A percentile compares a stretch with the other conserved stretches of the same genome.
These are phyloP conservation scores for Marronus borbonicus DNA, from an alignment of 2,888 invertebrate species.

Conservation along the genomic window DNA sequence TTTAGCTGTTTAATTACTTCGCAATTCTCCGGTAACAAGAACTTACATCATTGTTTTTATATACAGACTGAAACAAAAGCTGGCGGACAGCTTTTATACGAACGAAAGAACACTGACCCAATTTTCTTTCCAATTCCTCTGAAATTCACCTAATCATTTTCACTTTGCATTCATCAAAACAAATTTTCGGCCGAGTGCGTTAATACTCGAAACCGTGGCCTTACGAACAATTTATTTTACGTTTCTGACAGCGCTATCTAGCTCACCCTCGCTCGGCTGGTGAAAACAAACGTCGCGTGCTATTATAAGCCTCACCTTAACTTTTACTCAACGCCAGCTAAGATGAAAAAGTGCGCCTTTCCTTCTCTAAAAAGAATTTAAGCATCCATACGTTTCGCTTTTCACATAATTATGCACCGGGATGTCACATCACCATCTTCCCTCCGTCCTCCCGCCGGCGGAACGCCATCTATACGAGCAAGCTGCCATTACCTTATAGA, in stretches of 20 bases:
- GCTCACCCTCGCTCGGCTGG: constrained; percentile 6
- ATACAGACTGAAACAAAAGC: no score
- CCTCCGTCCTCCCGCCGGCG: not conserved
- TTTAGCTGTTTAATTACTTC: no score
- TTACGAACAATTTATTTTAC: constrained; percentile 34
- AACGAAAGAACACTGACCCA: not conserved
- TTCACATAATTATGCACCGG: constrained; percentile 26
- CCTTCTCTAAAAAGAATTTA: constrained; percentile 8
- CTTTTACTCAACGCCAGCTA: constrained; percentile 32
- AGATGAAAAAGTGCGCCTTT: constrained; percentile 19
- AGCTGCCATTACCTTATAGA: constrained; percentile 25
- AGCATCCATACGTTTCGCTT: not conserved
- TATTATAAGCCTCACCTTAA: constrained; percentile 25
- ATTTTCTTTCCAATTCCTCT: not conserved
- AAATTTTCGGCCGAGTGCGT: constrained; percentile 14
- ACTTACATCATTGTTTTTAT: no score
- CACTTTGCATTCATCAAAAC: constrained; percentile 26
- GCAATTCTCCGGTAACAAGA: no score
- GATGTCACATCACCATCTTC: constrained; percentile 10
- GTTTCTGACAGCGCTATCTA: not conserved
- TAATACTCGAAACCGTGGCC: constrained; percentile 15
- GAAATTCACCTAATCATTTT: constrained; percentile 15
- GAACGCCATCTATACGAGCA: constrained; percentile 6
- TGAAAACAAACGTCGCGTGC: constrained; percentile 27
- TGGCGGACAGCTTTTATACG: not conserved